Percentiles rank a stretch among this genome's conserved stretches.
Evolutionary conservation across 2,888 invertebrate genomes (phyloP).

Genomic region (Sesamia inferens): DNA sequence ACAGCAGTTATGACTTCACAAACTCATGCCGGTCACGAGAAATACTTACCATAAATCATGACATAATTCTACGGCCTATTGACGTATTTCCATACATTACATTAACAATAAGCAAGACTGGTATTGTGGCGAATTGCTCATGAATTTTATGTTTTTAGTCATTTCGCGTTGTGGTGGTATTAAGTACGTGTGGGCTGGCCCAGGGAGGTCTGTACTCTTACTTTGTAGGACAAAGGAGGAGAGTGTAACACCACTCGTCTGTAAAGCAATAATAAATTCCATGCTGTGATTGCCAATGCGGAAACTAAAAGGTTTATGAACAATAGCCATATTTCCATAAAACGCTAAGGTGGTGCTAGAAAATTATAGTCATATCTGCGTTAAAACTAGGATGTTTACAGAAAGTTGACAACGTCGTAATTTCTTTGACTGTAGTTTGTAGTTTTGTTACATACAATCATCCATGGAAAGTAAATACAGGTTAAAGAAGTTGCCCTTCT

Average conservation of each 20-base stretch:
- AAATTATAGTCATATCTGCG: background rate
- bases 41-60: conserved; percentile 19
- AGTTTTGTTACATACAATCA: background rate
- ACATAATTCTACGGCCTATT: conserved; percentile 29
- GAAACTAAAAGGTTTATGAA: background rate
- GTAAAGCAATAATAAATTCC: conserved; percentile 9
- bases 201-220: conserved; percentile 40
- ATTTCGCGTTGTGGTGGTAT: conserved; percentile 28
- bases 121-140: conserved; percentile 38
- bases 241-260: background rate
- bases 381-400: background rate
- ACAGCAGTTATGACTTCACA: conserved; percentile 33
- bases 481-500: background rate
- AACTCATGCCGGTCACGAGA: conserved; percentile 26
- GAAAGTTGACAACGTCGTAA: background rate
- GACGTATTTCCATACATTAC: conserved; percentile 49
- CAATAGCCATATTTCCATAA: background rate
- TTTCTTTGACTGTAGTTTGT: background rate
- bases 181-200: conserved; percentile 30
- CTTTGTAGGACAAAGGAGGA: conserved; percentile 33
- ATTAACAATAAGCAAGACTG: conserved; percentile 34
- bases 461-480: background rate
- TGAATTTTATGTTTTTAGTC: conserved; percentile 47
- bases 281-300: background rate
- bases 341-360: background rate